These are phyloP conservation scores for Drymonia ruficornis DNA, from an alignment of 2,888 invertebrate genomes.

Conservation along the genomic window DNA sequence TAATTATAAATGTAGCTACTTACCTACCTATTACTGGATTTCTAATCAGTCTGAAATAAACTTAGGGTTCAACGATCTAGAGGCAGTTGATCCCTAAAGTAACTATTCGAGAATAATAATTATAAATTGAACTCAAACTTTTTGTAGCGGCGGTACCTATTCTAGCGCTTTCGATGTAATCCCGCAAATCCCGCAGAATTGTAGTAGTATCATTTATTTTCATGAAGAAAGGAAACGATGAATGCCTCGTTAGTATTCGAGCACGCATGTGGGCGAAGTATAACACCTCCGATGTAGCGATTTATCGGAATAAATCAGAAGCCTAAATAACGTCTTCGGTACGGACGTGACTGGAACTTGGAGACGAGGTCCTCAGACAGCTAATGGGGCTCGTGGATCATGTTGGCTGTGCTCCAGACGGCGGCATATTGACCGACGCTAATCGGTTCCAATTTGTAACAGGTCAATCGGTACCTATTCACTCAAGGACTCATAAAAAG, in stretches of 20 bases:
- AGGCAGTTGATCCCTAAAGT: too few relatives aligned
- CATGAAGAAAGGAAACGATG: background rate
- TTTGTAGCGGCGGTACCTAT: too few relatives aligned
- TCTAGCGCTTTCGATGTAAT: background rate
- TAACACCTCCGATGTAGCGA: constrained; percentile 14
- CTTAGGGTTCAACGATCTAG: too few relatives aligned
- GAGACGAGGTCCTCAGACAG: constrained; percentile 9
- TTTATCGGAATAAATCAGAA: constrained; percentile 29
- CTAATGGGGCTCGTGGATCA: constrained; percentile 31
- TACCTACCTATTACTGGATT: too few relatives aligned
- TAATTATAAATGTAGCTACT: too few relatives aligned
- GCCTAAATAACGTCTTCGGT: constrained; percentile 22
- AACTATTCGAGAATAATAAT: too few relatives aligned
- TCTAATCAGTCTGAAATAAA: too few relatives aligned
- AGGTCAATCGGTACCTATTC: background rate
- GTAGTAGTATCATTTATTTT: constrained; percentile 2
- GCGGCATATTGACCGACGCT: constrained; percentile 21
- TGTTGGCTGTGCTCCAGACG: constrained; percentile 34
- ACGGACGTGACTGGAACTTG: constrained; percentile 30
- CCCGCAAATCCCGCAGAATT: background rate
- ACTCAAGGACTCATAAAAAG: constrained; percentile 16
- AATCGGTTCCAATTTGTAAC: constrained; percentile 35
- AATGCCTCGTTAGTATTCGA: constrained; percentile 9
- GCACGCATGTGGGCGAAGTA: constrained; percentile 4
- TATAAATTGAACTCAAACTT: too few relatives aligned